These are phyloP conservation scores for Masnerella sp. DNA, from an alignment of 2,888 invertebrate species.

Conservation along the genomic window DNA sequence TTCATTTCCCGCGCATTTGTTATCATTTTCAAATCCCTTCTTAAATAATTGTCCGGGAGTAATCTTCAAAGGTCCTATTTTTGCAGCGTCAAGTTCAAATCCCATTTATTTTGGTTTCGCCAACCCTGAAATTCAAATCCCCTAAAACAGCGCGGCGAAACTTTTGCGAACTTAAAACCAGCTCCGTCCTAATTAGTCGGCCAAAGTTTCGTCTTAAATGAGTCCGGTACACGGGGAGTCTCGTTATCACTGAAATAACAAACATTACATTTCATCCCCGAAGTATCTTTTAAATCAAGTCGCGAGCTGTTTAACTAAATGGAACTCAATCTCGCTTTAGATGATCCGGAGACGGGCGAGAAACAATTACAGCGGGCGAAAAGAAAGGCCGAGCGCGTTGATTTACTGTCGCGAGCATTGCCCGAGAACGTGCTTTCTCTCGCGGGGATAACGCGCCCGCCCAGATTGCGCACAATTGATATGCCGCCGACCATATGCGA, in stretches of 20 bases:
- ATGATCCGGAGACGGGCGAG: conserved; percentile 31
- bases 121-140: too few relatives aligned
- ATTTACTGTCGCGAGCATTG: conserved; percentile 39
- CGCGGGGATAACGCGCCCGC: conserved; percentile 23
- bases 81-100: too few relatives aligned
- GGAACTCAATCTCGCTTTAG: conserved; percentile 43
- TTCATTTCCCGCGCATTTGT: too few relatives aligned
- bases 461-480: conserved; percentile 29
- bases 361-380: conserved; percentile 7
- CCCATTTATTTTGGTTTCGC: too few relatives aligned
- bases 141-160: too few relatives aligned
- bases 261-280: conserved; percentile 1
- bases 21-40: too few relatives aligned
- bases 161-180: too few relatives aligned
- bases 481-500: conserved; percentile 22
- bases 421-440: conserved; percentile 29
- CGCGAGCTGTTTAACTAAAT: conserved; percentile 37
- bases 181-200: too few relatives aligned
- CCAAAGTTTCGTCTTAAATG: too few relatives aligned
- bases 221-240: too few relatives aligned
- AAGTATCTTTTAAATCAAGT: conserved; percentile 26
- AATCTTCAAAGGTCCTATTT: too few relatives aligned
- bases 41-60: too few relatives aligned
- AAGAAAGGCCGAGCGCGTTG: conserved; percentile 23
- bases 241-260: conserved; percentile 4